Evolutionary conservation across 2,113 vertebrate species (phyloP).

Genomic region (Toxotes chatareus): DNA sequence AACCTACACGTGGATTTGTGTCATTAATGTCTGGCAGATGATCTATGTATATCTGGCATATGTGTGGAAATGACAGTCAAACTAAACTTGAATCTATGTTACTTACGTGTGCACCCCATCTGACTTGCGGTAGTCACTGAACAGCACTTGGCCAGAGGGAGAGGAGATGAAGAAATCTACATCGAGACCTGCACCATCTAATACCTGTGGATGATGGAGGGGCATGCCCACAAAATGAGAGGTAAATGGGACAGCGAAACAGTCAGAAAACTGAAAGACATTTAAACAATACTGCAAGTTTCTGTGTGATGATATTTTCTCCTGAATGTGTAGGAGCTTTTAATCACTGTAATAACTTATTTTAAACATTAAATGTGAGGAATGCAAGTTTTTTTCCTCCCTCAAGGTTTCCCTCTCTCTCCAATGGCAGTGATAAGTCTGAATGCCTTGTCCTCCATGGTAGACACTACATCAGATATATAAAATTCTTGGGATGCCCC

Average conservation of each 20-base stretch:
- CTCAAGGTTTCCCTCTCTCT: background rate
- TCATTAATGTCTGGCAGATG: slow-evolving; percentile 24
- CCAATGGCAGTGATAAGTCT: background rate
- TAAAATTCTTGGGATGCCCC: background rate
- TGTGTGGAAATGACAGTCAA: background rate
- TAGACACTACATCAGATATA: slow-evolving; percentile 19
- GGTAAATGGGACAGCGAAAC: background rate
- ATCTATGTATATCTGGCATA: background rate
- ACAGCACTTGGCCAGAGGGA: slow-evolving; percentile 88
- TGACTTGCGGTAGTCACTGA: slow-evolving; percentile 93
- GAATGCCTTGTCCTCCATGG: background rate
- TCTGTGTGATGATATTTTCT: background rate
- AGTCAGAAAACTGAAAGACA: rapidly evolving
- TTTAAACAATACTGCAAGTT: background rate
- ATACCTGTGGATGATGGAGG: slow-evolving; percentile 83
- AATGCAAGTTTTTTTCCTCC: background rate
- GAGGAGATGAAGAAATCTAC: slow-evolving; percentile 93
- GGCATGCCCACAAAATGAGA: slow-evolving; percentile 1
- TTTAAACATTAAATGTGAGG: background rate
- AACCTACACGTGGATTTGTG: background rate
- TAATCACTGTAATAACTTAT: background rate
- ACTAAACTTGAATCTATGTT: background rate
- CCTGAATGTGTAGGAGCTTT: background rate
- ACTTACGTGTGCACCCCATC: slow-evolving; percentile 98
- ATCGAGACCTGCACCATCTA: slow-evolving; percentile 95